phyloP scores from a whole-genome alignment of 2,113 vertebrate species.

The Tichodroma muraria region DNA sequence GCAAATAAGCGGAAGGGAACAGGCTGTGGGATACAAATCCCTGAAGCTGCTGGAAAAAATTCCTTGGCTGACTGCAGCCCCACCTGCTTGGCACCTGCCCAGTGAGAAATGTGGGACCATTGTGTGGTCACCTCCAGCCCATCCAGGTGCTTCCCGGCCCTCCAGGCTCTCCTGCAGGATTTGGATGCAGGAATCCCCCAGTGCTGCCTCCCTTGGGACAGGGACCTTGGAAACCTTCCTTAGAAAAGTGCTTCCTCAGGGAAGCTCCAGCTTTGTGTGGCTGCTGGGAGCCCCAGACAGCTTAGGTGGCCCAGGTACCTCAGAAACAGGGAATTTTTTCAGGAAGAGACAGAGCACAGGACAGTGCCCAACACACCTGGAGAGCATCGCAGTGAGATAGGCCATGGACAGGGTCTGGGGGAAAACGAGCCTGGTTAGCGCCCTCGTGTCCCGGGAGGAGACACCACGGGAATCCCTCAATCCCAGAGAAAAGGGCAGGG shows the following conservation, averaged over 20 bases:
- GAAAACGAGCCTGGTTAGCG: not conserved
- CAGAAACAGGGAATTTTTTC: not conserved
- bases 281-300: not conserved
- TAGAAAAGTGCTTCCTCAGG: not conserved
- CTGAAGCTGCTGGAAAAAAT: not conserved
- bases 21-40: not conserved
- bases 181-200: not conserved
- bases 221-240: not conserved
- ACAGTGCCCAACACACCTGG: slow-evolving; percentile 72
- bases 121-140: not conserved
- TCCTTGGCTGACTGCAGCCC: not conserved
- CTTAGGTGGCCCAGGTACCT: not conserved
- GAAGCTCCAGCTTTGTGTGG: not conserved
- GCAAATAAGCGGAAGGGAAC: not conserved
- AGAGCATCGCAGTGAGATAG: slow-evolving; percentile 92
- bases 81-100: not conserved
- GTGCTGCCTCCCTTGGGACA: not conserved
- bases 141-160: not conserved
- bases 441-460: not conserved
- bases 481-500: not conserved
- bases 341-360: not conserved
- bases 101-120: not conserved
- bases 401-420: slow-evolving; percentile 89
- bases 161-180: not conserved
- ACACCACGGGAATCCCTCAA: not conserved